Conservation (phyloP, 2,113 vertebrate genomes). For the Chamaea fasciata region DNA sequence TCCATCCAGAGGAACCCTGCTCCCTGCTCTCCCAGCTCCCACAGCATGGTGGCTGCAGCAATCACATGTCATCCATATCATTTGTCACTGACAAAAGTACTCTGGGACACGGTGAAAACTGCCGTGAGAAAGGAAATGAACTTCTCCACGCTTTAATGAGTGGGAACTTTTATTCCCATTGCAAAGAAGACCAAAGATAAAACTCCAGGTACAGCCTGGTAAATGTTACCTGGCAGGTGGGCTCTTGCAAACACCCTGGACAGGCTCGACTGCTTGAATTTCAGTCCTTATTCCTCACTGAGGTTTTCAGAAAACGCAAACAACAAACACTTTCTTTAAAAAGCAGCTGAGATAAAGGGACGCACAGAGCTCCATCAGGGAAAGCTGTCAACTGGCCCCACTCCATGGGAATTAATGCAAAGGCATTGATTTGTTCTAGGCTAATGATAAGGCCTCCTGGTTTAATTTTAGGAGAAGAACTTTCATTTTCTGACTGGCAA, state of each 20-base stretch:
- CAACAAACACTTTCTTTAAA: background rate
- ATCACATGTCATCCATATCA: background rate
- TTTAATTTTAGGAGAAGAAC: background rate
- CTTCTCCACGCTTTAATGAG: background rate
- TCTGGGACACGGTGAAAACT: background rate
- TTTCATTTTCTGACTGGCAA: slow-evolving; percentile 12
- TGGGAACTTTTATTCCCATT: background rate
- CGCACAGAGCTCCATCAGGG: background rate
- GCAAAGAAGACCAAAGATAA: background rate
- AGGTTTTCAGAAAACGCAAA: background rate
- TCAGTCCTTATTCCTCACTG: background rate
- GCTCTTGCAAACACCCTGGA: background rate
- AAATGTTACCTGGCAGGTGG: background rate
- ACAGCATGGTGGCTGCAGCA: slow-evolving; percentile 18
- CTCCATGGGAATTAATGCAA: background rate
- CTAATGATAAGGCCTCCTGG: background rate
- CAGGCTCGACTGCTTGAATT: background rate
- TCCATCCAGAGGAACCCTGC: background rate
- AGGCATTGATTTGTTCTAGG: slow-evolving; percentile 4
- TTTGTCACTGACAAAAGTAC: background rate
- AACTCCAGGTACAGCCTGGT: background rate
- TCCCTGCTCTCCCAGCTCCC: background rate
- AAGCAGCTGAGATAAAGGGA: background rate
- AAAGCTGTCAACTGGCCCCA: background rate
- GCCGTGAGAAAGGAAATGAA: background rate